Evolutionary conservation across 2,888 invertebrate genomes (phyloP).

Genomic region (Phlogophora meticulosa): DNA sequence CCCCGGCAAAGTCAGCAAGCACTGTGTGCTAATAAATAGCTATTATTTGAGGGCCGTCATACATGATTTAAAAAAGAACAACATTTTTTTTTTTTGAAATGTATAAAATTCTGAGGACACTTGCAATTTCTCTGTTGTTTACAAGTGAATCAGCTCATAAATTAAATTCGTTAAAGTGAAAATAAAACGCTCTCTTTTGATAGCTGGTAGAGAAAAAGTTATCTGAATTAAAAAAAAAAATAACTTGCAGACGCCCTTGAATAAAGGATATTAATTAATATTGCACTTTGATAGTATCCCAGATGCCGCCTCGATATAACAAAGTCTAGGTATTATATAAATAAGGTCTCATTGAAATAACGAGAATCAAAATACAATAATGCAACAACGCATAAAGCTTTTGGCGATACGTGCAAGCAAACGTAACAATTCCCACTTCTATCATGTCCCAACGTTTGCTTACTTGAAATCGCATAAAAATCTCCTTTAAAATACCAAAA

Average conservation of each 20-base stretch:
- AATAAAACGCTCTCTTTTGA: neutral
- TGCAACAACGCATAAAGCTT: neutral
- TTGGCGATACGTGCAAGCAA: neutral
- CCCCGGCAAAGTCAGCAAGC: too few relatives aligned
- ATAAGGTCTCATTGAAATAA: slow-evolving; percentile 16
- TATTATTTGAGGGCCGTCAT: neutral
- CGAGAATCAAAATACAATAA: slow-evolving; percentile 4
- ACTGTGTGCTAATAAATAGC: too few relatives aligned
- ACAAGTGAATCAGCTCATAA: neutral
- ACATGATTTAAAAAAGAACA: too few relatives aligned
- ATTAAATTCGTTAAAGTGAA: slow-evolving; percentile 20
- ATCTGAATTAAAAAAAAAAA: neutral
- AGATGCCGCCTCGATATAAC: neutral
- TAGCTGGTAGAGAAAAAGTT: neutral
- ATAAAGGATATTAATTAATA: slow-evolving; percentile 3
- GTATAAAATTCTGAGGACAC: neutral
- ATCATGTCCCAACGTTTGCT: neutral
- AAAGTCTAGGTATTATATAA: neutral
- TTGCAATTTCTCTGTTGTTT: neutral
- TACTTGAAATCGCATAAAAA: neutral
- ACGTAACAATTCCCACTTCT: neutral
- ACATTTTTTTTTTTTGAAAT: too few relatives aligned
- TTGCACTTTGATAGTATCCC: neutral
- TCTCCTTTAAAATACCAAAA: neutral
- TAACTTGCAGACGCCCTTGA: neutral